Base-by-base conservation (phyloP, 2,797 vertebrate species). In the Pagetopsis macropterus region DNA sequence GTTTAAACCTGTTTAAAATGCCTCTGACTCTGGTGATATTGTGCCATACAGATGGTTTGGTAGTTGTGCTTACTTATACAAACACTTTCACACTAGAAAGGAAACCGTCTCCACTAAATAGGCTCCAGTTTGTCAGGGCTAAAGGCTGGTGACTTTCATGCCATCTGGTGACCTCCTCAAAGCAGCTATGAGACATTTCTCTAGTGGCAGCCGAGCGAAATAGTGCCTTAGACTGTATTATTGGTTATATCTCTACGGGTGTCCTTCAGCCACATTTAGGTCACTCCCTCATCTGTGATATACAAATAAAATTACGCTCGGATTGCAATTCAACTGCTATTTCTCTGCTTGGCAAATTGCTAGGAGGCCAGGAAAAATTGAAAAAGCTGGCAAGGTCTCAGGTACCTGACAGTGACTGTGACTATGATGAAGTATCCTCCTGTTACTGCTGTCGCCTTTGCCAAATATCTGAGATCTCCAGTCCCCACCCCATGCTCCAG, bases 361-460 rank as follows among this genome's bases (percentile, higher is more conserved):
- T 87, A 70, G 70, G 84, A 84, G 82, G 76, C 87, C 61, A 45
- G 82, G 82, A 92, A 89, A 93, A 92, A 93, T 92, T 92, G 90
- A 93, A 94, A 92, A 93, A 85, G 76, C 89, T 93, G 93, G 92
- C 91, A 82, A 83, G 74, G 87, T 88, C 87, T 88, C 84, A 83
- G 89, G 69, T 87, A 92, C 84, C 93, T 93, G 92, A 93, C 93
- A 92, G 87, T 88, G 89, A 89, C 88, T 86, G 85, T 91, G 92
- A 92, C 88, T 89, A 92, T 92, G 93, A 93, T 92, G 87, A 91
- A 93, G 89, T 91, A 87, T 93, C 87, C 88, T 92, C 91, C 91
- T 88, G 86, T 92, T 92, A 91, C 89, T 84, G 74, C 84, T 69
- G 86, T 85, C 88, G 88, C 89, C 91, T 91, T 91, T 91, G 92